phyloP scores from a whole-genome alignment of 1,140 invertebrate species.

The Drosophila ambigua region DNA sequence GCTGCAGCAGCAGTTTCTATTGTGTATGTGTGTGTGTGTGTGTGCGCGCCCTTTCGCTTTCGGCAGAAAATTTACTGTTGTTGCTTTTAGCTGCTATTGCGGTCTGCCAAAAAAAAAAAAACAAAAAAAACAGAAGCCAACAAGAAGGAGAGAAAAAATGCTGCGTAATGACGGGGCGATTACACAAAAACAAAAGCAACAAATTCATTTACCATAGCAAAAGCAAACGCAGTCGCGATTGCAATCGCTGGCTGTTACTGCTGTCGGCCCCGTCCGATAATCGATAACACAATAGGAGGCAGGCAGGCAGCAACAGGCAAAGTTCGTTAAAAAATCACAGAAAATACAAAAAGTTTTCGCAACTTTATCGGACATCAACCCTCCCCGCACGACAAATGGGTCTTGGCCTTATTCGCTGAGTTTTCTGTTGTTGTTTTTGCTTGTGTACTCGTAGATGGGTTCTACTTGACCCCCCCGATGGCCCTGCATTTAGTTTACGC shows the following conservation, averaged over 20 bases:
- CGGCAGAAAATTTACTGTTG: constrained; percentile 61
- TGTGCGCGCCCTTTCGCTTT: constrained; percentile 72
- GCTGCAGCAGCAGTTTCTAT: constrained; percentile 58
- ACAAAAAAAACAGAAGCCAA: background rate
- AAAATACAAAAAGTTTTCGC: constrained; percentile 46
- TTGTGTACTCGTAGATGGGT: constrained; percentile 35
- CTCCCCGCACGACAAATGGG: constrained; percentile 16
- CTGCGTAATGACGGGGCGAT: constrained; percentile 51
- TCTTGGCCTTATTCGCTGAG: constrained; percentile 38
- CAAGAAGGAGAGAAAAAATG: constrained; percentile 21
- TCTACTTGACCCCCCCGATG: constrained; percentile 68
- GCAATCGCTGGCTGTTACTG: constrained; percentile 41
- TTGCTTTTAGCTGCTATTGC: constrained; percentile 21
- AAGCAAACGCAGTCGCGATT: constrained; percentile 34
- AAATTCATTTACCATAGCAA: constrained; percentile 37
- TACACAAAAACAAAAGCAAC: constrained; percentile 25
- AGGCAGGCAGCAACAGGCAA: constrained; percentile 40
- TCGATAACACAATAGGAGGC: constrained; percentile 44
- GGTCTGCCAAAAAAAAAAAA: constrained; percentile 31
- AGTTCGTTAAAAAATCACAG: constrained; percentile 50
- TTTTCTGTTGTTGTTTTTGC: constrained; percentile 24
- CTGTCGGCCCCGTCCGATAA: constrained; percentile 15
- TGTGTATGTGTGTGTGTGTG: constrained; percentile 12
- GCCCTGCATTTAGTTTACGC: constrained; percentile 63
- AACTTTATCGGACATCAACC: constrained; percentile 77